Base-by-base conservation (phyloP, 2,888 invertebrate species). In the Drosophila atripex region DNA sequence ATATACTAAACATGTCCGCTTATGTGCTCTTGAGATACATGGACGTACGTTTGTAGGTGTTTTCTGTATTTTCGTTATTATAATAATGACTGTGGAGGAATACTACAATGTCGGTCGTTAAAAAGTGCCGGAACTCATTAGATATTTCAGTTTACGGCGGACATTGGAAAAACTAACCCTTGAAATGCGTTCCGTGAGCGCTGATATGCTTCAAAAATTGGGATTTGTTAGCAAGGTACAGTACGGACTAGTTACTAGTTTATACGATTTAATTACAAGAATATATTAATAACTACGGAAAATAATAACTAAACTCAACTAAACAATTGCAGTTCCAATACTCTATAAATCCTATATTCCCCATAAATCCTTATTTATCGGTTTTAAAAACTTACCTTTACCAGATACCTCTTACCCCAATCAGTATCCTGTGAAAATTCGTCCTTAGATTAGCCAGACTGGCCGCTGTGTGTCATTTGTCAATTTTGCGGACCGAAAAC, bases 31-130 rank as follows among this genome's bases (percentile, higher is more conserved):
- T 5, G 8, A 45, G 23, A 25, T 47, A 47, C 30, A 51, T 23
- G 63, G 46, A 11, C 21, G 46, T 46, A 56, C 46, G n/a, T 60
- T 25, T 35, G 46, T 57, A 23, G 43, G 49, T 64, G 56, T 41
- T 14, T 43, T 0, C 18, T 9, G 43, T 53, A 23, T 32, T 28
- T 46, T 14, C 30, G 63, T 53, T 59, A 58, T 65, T 66, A 69
- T 76, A 78, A 82, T 78, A 78, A 78, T 71, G 77, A 73, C 30
- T 50, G 35, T 51, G 28, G 49, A 30, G 58, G 53, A 70, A 70
- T 71, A 71, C 53, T 71, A 71, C 53, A 51, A 35, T 51, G 70
- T 46, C 61, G 77, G 60, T 60, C 57, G 63, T 74, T 65, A 60
- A 76, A 64, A 55, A 50, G 51, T 66, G 50, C 46, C 63, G 49